Base-by-base conservation (phyloP, 2,888 invertebrate species). In the Archips crataeganus region DNA sequence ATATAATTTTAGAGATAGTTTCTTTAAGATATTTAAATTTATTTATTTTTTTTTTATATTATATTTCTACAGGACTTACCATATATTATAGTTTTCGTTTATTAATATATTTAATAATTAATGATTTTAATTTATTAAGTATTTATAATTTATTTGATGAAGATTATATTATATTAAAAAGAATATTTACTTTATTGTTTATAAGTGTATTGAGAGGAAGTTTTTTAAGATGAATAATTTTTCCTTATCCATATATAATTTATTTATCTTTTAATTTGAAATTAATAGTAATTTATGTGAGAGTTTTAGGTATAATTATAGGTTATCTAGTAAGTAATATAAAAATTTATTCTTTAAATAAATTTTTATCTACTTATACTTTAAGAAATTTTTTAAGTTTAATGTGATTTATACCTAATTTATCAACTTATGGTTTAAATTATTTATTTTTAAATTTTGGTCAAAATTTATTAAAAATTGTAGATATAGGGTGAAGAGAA, bases 1-100 rank as follows among this genome's bases (percentile, higher is more conserved):
- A 95, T 94, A 87, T 95, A 88, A 95, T 96, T 95, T 94, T 96
- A 88, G 96, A 96, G 78, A 81, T 95, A 79, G 86, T 95, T 70
- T 90, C 90, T 78, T 90, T 95, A 87, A 90, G 85, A 77, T 90
- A 91, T 91, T 83, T 95, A 85, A 95, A 95, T 95, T 82, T 94
- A 80, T 89, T 92, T 88, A 86, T 93, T 87, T 95, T 94, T 90
- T 85, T 95, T 80, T 87, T 95, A 83, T 95, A 92, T 90, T 95
- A 94, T 92, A 32, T 95, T 89, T 95, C 95, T 59, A 95, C 95
- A 0, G 95, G 95, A 0, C 90, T 96, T 84, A 96, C 96, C 15
- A 92, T 95, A 79, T 92, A 86, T 90, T 95, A 95, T 94, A 93
- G 90, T 71, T 86, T 95, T 85, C 95, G 95, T 5, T 93, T 96